Percentiles rank a stretch among this genome's conserved stretches.
These are phyloP conservation scores for Linnaemya vulpina DNA, from an alignment of 2,888 invertebrate genomes.

Conservation along the genomic window DNA sequence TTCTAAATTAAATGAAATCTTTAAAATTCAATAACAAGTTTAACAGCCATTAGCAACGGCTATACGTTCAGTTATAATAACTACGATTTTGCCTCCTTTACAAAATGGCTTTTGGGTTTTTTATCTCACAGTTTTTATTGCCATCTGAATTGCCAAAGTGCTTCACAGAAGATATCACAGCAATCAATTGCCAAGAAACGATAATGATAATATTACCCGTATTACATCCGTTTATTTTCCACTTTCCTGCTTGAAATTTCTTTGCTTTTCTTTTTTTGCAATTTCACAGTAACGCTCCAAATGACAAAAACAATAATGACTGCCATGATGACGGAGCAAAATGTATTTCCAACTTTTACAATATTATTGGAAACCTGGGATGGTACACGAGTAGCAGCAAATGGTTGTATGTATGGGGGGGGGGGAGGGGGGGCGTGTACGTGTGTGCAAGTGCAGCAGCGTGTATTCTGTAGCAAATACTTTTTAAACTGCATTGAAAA, in stretches of 20 bases:
- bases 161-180: slow-evolving; percentile 43
- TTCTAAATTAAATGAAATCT: not conserved
- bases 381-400: not conserved
- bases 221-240: slow-evolving; percentile 48
- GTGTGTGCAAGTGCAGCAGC: not conserved
- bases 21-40: slow-evolving; percentile 6
- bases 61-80: slow-evolving; percentile 8
- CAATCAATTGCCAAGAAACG: slow-evolving; percentile 61
- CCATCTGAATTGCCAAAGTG: slow-evolving; percentile 33
- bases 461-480: slow-evolving; percentile 13
- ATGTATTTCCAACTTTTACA: slow-evolving; percentile 24
- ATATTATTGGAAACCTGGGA: slow-evolving; percentile 6
- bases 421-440: not conserved
- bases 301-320: slow-evolving; percentile 23
- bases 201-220: slow-evolving; percentile 51
- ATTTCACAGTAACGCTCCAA: slow-evolving; percentile 34
- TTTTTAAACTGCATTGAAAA: slow-evolving; percentile 27
- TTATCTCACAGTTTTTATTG: slow-evolving; percentile 20
- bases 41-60: not conserved
- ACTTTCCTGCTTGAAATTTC: not conserved
- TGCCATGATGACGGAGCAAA: slow-evolving; percentile 14
- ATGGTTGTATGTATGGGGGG: too few relatives aligned
- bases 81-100: slow-evolving; percentile 34
- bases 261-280: too few relatives aligned
- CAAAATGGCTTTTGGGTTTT: slow-evolving; percentile 2